Conservation (phyloP, 2,113 vertebrate genomes). For the Haliaeetus leucogaster region DNA sequence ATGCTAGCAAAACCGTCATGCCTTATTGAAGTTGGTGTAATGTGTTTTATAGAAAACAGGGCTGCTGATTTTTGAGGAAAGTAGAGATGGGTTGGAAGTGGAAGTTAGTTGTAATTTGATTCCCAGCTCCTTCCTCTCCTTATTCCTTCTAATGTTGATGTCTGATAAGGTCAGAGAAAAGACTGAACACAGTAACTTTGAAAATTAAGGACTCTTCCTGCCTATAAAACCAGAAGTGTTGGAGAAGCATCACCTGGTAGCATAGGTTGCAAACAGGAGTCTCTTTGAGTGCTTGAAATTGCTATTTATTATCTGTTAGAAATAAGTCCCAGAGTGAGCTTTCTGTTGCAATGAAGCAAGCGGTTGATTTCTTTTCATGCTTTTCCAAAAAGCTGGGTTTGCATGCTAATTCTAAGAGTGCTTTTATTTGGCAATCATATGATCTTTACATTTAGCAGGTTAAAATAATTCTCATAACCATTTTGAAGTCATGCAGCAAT, state of each 20-base stretch:
- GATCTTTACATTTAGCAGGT: neutral
- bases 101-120: neutral
- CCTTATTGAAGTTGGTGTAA: neutral
- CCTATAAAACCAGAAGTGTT: rapidly evolving
- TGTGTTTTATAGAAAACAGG: neutral
- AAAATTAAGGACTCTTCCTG: neutral
- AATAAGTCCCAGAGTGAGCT: neutral
- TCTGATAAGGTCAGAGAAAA: neutral
- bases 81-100: neutral
- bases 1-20: neutral
- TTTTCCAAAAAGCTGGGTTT: neutral
- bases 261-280: neutral
- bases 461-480: neutral
- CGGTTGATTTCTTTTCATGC: neutral
- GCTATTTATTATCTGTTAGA: neutral
- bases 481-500: neutral
- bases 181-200: neutral
- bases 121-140: neutral
- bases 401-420: neutral
- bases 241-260: neutral
- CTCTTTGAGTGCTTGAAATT: neutral
- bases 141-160: neutral
- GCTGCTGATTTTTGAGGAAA: neutral
- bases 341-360: neutral
- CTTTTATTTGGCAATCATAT: neutral